Base-by-base conservation (phyloP, 2,888 invertebrate genomes). In the Phalera bucephala region DNA sequence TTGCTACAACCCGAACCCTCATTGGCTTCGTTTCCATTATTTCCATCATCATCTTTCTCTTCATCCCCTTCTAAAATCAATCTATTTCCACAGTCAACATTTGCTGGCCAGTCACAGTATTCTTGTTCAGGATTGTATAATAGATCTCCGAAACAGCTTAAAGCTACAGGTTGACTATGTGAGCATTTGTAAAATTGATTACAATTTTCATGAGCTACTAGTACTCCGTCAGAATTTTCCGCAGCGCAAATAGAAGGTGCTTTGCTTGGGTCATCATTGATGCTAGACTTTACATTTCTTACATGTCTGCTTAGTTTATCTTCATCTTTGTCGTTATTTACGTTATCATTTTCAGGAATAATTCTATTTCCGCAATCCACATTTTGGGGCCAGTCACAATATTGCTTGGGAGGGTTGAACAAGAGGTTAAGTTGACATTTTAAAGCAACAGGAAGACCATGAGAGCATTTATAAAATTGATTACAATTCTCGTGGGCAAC, bases 401-500 rank as follows among this genome's bases (percentile, higher is more conserved):
- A 5, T 11, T 27, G 31, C 1, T 20, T 52, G 3, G 22, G 32
- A 0, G 61, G 50, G 34, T 61, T 52, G 35, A 45, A 65, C 1
- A 49, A 27, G 4, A 60, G 39, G 4, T 31, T 38, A 3, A 6
- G 9, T 0, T 45, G 45, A 10, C 65, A 66, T 1, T 1, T 6
- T 0, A 54, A 3, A 3, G 52, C 9, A 3, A 54, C 32, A 4
- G 52, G 52, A 1, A 32, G 6, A 6, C 52, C 40, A 15, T 46
- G 6, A 3, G 9, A 27, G 22, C 63, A 64, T 30, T 41, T 46
- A 12, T 61, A 61, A 25, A 53, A 62, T 15, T 40, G 23, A 13
- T 52, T 52, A 35, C 64, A 64, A 10, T 50, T 33, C 29, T 57
- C 52, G 13, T 64, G 54, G 6, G 60, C 53, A 6, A 62, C 23